Evolutionary conservation across 92 coral and sea anemone species (phyloP), one percentile per base, ranked within the genome.

Genomic region (Pocillopora meandrina): DNA sequence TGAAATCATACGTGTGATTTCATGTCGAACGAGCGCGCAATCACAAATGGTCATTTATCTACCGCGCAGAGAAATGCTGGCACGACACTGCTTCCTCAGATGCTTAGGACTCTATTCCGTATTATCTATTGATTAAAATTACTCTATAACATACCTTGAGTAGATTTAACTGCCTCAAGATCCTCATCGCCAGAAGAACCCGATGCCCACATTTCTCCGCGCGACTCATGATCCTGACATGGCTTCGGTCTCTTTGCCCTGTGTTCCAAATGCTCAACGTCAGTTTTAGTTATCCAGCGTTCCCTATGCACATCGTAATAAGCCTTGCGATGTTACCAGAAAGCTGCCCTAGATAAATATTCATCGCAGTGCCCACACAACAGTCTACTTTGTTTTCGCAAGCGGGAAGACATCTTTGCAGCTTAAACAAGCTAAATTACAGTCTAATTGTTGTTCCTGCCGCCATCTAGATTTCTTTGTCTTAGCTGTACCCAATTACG

Each of bases 301-400:
- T 35, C 70, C 20, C 76, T 81, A 33, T 87, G 56, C 61, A 49
- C 61, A 60, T 87, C 61, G 76, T 82, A 87, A 35, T 71, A 75
- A 52, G 64, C 63, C 74, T 75, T 75, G 9, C 90, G 86, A 61
- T 87, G 90, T 60, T 75, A 75, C 90, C 87, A 87, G 78, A 87
- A 87, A 55, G 90, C 69, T 6, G 83, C 21, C 31, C 90, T 75
- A 58, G 87, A 82, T 64, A 87, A 63, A 81, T 87, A 81, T 68
- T 75, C 86, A 65, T 74, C 47, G 73, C 86, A 87, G 63, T 87
- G 90, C 42, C 90, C 90, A 65, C 90, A 87, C 65, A 62, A 81
- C 10, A 87, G 49, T 42, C 90, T 81, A 58, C 68, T 42, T 87
- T 87, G 90, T 65, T 74, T 80, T 65, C 77, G 63, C 62, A 76